Evolutionary conservation across 64 coral and sea anemone genomes (phyloP).

Genomic region (Catalaphyllia jardinei): DNA sequence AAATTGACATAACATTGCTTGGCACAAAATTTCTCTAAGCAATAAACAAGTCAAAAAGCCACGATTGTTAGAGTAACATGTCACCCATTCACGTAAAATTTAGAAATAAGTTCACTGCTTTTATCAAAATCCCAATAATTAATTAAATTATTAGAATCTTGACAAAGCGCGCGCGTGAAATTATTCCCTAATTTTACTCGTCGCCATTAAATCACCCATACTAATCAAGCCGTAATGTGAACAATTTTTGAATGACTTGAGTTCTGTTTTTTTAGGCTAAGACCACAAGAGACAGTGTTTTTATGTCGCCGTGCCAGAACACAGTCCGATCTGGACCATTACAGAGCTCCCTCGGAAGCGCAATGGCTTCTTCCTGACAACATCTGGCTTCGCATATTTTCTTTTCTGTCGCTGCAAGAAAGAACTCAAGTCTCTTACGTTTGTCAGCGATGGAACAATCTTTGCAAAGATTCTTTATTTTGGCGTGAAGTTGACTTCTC

Average conservation of each 20-base stretch:
- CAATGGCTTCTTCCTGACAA: slow-evolving; percentile 53
- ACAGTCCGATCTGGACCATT: neutral
- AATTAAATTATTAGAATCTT: no score
- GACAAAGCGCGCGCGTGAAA: no score
- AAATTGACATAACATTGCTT: no score
- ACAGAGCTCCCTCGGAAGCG: neutral
- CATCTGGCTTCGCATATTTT: slow-evolving; percentile 64
- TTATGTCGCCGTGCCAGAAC: neutral
- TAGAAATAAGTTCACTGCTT: no score
- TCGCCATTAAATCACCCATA: no score
- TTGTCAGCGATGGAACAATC: slow-evolving; percentile 56
- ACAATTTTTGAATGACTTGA: neutral
- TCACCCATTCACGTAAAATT: no score
- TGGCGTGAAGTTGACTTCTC: slow-evolving; percentile 57
- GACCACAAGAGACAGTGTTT: neutral
- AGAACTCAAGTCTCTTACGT: slow-evolving; percentile 16
- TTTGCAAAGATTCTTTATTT: slow-evolving; percentile 56
- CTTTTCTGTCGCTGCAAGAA: slow-evolving; percentile 27
- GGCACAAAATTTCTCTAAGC: no score
- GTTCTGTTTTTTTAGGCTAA: neutral
- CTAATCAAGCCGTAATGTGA: no score
- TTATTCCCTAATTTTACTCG: no score
- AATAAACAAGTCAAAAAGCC: no score
- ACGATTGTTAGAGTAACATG: no score
- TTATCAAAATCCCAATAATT: no score